Conservation (phyloP, 2,113 vertebrate species). For the Chaetodon trifascialis region DNA sequence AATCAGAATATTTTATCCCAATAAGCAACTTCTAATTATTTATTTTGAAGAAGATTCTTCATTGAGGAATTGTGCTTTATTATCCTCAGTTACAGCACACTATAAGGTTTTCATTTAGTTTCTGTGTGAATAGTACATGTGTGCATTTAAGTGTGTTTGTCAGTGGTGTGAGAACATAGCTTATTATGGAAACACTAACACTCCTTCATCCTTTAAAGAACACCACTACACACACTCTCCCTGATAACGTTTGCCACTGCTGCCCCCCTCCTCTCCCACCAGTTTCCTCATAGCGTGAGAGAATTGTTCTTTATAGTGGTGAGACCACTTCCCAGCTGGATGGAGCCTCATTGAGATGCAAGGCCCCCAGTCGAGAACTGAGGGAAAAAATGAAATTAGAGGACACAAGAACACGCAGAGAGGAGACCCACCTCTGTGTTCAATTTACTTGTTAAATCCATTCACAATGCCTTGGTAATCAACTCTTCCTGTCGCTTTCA, state of each 20-base stretch:
- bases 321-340: constrained; percentile 31
- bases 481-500: constrained; percentile 18
- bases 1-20: not conserved
- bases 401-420: constrained; percentile 37
- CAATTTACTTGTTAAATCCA: constrained; percentile 55
- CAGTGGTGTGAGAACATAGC: not conserved
- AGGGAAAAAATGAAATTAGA: constrained; percentile 59
- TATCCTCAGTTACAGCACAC: not conserved
- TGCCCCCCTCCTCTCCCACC: not conserved
- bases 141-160: not conserved
- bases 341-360: constrained; percentile 38
- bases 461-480: constrained; percentile 27
- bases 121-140: not conserved
- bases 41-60: not conserved
- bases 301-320: constrained; percentile 28
- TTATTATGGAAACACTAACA: not conserved
- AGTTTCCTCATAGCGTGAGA: constrained; percentile 5
- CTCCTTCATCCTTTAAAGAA: not conserved
- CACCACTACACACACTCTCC: not conserved
- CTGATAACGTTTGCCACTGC: not conserved
- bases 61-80: not conserved
- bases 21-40: not conserved
- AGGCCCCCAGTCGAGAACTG: constrained; percentile 1
- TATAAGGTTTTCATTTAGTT: not conserved
- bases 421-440: constrained; percentile 49